Conservation (phyloP, 2,888 invertebrate genomes). For the Eupithecia centaureata region DNA sequence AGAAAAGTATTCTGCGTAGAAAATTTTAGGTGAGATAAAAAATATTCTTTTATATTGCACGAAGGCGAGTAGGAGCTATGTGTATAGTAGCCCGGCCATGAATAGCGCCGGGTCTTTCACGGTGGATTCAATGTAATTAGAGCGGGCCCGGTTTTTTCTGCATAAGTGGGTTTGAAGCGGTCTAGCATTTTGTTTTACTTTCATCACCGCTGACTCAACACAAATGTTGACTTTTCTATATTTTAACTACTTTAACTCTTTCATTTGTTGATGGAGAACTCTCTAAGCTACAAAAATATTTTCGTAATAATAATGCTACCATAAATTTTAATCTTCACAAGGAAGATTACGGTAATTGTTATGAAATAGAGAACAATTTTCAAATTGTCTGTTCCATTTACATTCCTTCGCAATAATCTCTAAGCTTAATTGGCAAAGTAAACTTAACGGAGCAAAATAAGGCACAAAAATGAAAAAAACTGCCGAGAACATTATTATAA, state of each 20-base stretch:
- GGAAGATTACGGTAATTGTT: background rate
- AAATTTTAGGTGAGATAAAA: conserved; percentile 42
- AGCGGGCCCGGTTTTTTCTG: conserved; percentile 68
- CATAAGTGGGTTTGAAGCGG: conserved; percentile 70
- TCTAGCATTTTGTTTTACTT: conserved; percentile 60
- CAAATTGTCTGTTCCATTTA: conserved; percentile 3
- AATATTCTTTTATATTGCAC: conserved; percentile 51
- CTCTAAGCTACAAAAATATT: background rate
- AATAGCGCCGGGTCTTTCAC: conserved; percentile 69
- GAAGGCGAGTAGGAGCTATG: conserved; percentile 50
- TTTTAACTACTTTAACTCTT: background rate
- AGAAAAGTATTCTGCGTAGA: conserved; percentile 9
- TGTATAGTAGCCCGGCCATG: conserved; percentile 61
- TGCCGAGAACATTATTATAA: conserved; percentile 23
- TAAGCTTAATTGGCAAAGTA: conserved; percentile 14
- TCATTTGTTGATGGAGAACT: background rate
- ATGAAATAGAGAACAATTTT: background rate
- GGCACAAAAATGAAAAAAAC: conserved; percentile 20
- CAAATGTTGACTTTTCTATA: conserved; percentile 6
- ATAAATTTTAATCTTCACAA: background rate
- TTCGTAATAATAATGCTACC: background rate
- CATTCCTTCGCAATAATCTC: background rate
- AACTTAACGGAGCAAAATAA: conserved; percentile 3
- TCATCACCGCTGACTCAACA: conserved; percentile 43
- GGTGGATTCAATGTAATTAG: conserved; percentile 77